Conservation (phyloP, 1,140 invertebrate genomes). For the Colletes latitarsis region DNA sequence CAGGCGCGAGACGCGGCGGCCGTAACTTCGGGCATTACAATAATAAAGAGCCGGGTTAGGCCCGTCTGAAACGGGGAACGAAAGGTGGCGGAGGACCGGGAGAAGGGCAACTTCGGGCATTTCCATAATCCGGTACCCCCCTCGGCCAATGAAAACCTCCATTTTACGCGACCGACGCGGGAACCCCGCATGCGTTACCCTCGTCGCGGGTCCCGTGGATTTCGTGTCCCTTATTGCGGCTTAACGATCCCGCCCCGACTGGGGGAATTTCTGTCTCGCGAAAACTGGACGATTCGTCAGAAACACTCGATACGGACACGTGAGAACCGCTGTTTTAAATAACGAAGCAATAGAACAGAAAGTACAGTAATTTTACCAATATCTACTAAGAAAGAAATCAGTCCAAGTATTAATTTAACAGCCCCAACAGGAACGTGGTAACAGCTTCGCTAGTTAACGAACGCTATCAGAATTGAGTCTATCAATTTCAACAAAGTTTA, state of each 20-base stretch:
- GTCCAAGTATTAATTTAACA: too few species aligned
- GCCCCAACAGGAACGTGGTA: too few species aligned
- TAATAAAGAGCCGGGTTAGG: conserved; percentile 77
- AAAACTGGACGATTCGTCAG: background rate
- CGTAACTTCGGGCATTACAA: conserved; percentile 78
- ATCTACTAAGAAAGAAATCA: too few species aligned
- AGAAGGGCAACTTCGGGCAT: conserved; percentile 61
- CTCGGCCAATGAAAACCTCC: conserved; percentile 72
- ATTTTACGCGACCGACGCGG: conserved; percentile 66
- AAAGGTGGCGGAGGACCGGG: conserved; percentile 39
- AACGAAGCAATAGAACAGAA: too few species aligned
- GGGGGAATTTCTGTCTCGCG: conserved; percentile 34
- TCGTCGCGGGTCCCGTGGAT: conserved; percentile 11
- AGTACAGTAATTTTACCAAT: too few species aligned
- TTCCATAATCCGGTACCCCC: conserved; percentile 74
- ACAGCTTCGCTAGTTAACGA: too few species aligned
- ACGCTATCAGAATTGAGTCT: too few species aligned
- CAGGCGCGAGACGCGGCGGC: conserved; percentile 58
- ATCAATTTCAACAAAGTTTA: too few species aligned
- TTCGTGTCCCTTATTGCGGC: conserved; percentile 12
- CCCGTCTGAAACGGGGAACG: conserved; percentile 33
- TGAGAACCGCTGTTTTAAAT: too few species aligned
- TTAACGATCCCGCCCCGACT: conserved; percentile 28
- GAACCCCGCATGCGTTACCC: conserved; percentile 24
- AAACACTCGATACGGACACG: too few species aligned